Evolutionary conservation across 30 jellyfish, hydroid and myxozoan species (phyloP).

Genomic region (Sanderia malayensis): DNA sequence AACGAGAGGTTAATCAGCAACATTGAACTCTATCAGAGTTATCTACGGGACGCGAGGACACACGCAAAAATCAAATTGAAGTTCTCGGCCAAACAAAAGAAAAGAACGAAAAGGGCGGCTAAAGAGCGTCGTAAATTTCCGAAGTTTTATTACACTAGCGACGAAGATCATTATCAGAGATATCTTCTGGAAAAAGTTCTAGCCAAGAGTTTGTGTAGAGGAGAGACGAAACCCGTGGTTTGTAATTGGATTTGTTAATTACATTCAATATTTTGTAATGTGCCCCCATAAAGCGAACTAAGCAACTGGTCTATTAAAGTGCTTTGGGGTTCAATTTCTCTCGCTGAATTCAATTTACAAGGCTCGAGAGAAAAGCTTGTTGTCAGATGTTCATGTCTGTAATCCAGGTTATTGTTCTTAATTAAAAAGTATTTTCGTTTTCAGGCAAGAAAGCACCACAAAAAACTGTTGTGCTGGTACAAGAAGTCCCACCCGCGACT

Average conservation of each 20-base stretch:
- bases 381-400: too few species aligned
- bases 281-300: too few species aligned
- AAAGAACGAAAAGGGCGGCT: neutral
- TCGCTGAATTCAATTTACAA: too few species aligned
- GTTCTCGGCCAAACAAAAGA: neutral
- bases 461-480: constrained; percentile 70
- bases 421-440: constrained; percentile 1
- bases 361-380: too few species aligned
- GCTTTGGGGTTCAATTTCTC: too few species aligned
- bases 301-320: too few species aligned
- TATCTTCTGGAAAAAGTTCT: constrained; percentile 62
- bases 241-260: too few species aligned
- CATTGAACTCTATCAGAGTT: constrained; percentile 7
- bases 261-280: too few species aligned
- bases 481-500: constrained; percentile 62
- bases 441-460: constrained; percentile 59
- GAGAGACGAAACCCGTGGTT: constrained; percentile 83
- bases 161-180: constrained; percentile 57
- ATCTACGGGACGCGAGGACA: constrained; percentile 17
- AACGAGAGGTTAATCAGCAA: constrained; percentile 29
- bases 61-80: constrained; percentile 7
- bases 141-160: constrained; percentile 68
- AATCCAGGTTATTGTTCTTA: too few species aligned
- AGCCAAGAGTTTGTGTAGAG: constrained; percentile 79
- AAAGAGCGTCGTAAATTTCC: constrained; percentile 12